Evolutionary conservation across 2,113 vertebrate genomes (phyloP), one percentile per base, ranked within the genome.

Genomic region (Phalacrocorax aristotelis): DNA sequence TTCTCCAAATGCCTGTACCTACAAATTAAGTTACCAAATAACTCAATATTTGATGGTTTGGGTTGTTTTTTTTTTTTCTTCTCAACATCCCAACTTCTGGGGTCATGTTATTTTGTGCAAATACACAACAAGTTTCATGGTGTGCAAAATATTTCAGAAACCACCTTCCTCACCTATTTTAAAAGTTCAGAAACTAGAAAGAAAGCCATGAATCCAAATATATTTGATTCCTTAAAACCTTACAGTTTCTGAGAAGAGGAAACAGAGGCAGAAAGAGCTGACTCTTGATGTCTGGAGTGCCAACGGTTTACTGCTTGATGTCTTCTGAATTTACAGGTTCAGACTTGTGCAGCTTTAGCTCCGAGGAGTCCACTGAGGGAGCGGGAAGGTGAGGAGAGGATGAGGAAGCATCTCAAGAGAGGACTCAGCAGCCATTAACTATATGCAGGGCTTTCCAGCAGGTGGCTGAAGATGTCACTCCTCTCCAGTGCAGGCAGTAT

Each of bases 111-210:
- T 23, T 86, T 60, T 76, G 18, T 69, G 14, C 15, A 48, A 77
- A 26, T 1, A 8, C 2, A 2, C 15, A 5, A 7, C 10, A 15
- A 49, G 17, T 19, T 78, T n/a, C 42, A 3, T 1, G 7, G 11
- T 3, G 11, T 13, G 40, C n/a, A 83, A 70, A 74, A 19, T 34
- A 34, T 34, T 72, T 30, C 87, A 69, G 34, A 69, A 89, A 60
- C 1, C n/a, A 9, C 62, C 13, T 69, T 51, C 19, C 16, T 26
- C 11, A 1, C 14, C 9, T 16, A 0, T 36, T 34, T 61, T 13
- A 26, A 69, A 52, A 55, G 20, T 29, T 49, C 22, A 32, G 11
- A 32, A 76, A 14, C 13, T 36, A 40, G 21, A 22, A 60, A 26
- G 20, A 2, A 36, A n/a, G 29, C 48, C 6, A 0, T 23, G 49